Evolutionary conservation across 1,140 invertebrate genomes (phyloP), one percentile per base, ranked within the genome.

Genomic region (Orius insidiosus): DNA sequence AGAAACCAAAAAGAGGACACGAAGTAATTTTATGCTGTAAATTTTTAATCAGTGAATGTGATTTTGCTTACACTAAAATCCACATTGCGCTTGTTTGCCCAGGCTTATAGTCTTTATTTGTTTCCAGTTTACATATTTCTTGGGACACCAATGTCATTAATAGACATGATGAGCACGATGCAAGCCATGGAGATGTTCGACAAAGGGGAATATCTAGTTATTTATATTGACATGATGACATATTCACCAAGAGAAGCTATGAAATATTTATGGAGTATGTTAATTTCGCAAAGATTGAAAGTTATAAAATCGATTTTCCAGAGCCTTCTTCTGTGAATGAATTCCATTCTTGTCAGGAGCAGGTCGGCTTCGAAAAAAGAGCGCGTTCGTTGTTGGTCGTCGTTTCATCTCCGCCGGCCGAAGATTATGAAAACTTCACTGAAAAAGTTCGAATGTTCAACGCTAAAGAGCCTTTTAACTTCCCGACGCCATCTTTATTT

Each of bases 121-220:
- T 44, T 70, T 75, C 44, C 67, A 88, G 85, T 95, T 59, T 96
- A 95, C 60, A 80, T 97, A 14, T 90, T 93, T 57, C 66, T 97
- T 50, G 92, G 90, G 1, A 74, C 76, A 8, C 64, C 77, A 1
- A 74, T 74, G 31, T 76, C 80, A 10, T 67, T 95, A 14, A 78
- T 88, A 38, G 84, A 90, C 49, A 78, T 96, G 66, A 88, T 96
- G 82, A 74, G 72, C 33, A 78, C 80, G 6, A 86, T 96, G 81
- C 80, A 93, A 59, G 78, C 78, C 44, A 69, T 80, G 42, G 76
- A 86, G 45, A 58, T 96, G 40, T 81, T 96, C 57, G 78, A 81
- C 13, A 79, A 87, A 46, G 88, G 90, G 8, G 84, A 95, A 59
- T 96, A 96, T 60, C 84, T 94, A 68, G 84, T 96, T 35, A 90